Conservation (phyloP, 2,797 vertebrate species). For the Channa striata region DNA sequence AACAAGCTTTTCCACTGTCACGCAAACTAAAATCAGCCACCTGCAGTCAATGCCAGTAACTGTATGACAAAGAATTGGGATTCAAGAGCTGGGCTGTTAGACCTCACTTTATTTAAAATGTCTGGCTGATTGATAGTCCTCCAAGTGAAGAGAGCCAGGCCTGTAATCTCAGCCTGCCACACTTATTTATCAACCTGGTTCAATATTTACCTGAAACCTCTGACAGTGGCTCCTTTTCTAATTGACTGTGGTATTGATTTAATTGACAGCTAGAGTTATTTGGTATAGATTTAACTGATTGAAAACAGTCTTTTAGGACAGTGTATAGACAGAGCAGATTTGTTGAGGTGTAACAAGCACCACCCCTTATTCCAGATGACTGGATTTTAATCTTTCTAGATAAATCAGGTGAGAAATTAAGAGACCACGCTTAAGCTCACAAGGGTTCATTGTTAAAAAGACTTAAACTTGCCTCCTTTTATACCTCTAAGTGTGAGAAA, state of each 20-base stretch:
- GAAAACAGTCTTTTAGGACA: constrained; percentile 43
- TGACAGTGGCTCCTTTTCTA: constrained; percentile 54
- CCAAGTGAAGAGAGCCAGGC: constrained; percentile 44
- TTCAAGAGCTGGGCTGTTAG: constrained; percentile 53
- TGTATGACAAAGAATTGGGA: constrained; percentile 49
- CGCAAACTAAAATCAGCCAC: constrained; percentile 60
- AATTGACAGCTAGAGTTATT: constrained; percentile 66
- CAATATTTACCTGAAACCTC: constrained; percentile 71
- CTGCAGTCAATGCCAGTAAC: constrained; percentile 60
- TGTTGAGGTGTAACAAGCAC: constrained; percentile 69
- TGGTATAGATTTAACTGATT: constrained; percentile 73
- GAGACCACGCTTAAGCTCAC: constrained; percentile 14
- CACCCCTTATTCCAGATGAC: constrained; percentile 61
- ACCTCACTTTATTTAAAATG: constrained; percentile 68
- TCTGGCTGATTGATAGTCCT: constrained; percentile 71
- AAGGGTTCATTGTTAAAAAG: constrained; percentile 25
- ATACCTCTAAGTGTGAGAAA: constrained; percentile 29
- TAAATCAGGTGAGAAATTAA: constrained; percentile 63
- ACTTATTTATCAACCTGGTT: constrained; percentile 68
- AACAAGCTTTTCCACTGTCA: constrained; percentile 61
- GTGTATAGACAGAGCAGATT: constrained; percentile 48
- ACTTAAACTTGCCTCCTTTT: constrained; percentile 21
- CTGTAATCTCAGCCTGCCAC: constrained; percentile 39
- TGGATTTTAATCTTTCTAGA: constrained; percentile 60
- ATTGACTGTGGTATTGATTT: constrained; percentile 62